phyloP scores from a whole-genome alignment of 2,888 invertebrate species.

The Drosophila algonquin region DNA sequence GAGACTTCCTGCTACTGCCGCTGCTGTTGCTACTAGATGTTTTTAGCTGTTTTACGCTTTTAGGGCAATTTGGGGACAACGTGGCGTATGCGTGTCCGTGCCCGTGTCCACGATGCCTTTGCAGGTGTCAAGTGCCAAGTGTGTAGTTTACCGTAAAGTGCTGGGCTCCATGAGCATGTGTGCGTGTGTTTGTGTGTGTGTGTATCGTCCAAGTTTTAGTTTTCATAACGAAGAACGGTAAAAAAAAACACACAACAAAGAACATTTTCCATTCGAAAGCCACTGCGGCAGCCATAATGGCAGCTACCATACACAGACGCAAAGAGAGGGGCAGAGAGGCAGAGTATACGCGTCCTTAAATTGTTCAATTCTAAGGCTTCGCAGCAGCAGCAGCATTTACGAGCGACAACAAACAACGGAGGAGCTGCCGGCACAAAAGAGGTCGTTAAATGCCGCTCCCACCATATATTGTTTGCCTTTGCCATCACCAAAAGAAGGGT shows the following conservation, averaged over 20 bases:
- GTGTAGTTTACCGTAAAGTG: slow-evolving; percentile 54
- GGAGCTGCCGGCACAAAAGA: slow-evolving; percentile 17
- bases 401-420: slow-evolving; percentile 32
- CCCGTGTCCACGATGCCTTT: slow-evolving; percentile 20
- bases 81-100: slow-evolving; percentile 42
- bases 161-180: slow-evolving; percentile 4
- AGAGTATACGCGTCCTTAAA: slow-evolving; percentile 36
- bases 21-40: slow-evolving; percentile 22
- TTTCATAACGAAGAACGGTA: slow-evolving; percentile 46
- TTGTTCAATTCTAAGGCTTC: slow-evolving; percentile 49
- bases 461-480: slow-evolving; percentile 22
- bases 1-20: slow-evolving; percentile 31
- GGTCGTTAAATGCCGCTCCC: slow-evolving; percentile 34
- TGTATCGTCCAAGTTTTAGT: slow-evolving; percentile 39
- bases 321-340: slow-evolving; percentile 1
- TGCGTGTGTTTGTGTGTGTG: not conserved
- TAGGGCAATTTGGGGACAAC: slow-evolving; percentile 37
- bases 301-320: slow-evolving; percentile 22
- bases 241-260: slow-evolving; percentile 46
- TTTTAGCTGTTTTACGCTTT: slow-evolving; percentile 47
- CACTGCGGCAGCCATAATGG: slow-evolving; percentile 47
- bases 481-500: slow-evolving; percentile 19
- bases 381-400: slow-evolving; percentile 39
- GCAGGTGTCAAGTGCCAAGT: slow-evolving; percentile 60
- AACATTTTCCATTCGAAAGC: slow-evolving; percentile 37